Conservation (phyloP, 2,888 invertebrate species). For the Troilus luridus region DNA sequence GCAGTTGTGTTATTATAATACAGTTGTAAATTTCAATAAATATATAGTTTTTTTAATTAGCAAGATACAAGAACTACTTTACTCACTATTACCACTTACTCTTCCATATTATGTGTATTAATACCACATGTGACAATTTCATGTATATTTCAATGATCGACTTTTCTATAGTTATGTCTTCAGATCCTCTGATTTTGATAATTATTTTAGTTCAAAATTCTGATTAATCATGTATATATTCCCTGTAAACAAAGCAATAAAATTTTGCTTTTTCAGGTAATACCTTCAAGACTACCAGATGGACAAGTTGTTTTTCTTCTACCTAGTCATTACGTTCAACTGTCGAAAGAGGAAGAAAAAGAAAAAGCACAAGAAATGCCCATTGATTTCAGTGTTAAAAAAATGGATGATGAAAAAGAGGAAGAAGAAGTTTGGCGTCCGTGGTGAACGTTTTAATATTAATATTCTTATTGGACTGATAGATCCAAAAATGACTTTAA, state of each 20-base stretch:
- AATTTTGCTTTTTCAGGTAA: conserved; percentile 68
- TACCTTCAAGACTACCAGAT: conserved; percentile 74
- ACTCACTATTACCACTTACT: no score
- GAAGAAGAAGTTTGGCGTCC: conserved; percentile 67
- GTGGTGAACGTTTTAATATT: conserved; percentile 65
- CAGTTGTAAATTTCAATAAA: no score
- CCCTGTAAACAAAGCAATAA: conserved; percentile 6
- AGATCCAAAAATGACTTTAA: conserved; percentile 12
- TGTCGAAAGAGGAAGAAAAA: conserved; percentile 70
- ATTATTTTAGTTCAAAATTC: background rate
- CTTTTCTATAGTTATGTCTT: no score
- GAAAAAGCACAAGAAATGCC: conserved; percentile 66
- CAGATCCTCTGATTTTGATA: background rate
- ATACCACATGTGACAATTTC: no score
- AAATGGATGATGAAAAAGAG: conserved; percentile 64
- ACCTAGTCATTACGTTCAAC: conserved; percentile 76
- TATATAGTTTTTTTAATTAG: no score
- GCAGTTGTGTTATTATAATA: no score
- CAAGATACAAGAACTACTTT: no score
- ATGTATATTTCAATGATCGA: no score
- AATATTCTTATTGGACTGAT: background rate
- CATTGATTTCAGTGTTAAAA: conserved; percentile 67
- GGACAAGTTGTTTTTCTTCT: conserved; percentile 76
- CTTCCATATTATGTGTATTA: no score
- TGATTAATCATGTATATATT: conserved; percentile 12